phyloP scores from a whole-genome alignment of 1,140 invertebrate genomes.

The Marisa cornuarietis region DNA sequence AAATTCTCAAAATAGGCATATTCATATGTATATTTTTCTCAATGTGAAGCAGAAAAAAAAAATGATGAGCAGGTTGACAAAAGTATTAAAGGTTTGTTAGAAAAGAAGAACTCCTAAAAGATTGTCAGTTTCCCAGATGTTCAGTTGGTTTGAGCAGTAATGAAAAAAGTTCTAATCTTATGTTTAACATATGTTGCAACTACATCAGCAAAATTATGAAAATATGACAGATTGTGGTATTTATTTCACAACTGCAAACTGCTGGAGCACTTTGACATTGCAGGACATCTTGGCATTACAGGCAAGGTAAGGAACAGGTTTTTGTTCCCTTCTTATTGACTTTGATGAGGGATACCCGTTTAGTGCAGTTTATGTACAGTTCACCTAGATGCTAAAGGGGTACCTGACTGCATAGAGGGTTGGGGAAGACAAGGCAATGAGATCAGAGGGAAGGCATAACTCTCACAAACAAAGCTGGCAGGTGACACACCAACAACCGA shows the following conservation, averaged over 20 bases:
- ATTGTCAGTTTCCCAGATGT: not conserved
- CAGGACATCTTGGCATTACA: not conserved
- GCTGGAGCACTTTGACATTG: conserved; percentile 1
- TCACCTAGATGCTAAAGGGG: too few relatives aligned
- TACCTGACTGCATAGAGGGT: not conserved
- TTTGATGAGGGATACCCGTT: not conserved
- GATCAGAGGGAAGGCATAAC: not conserved
- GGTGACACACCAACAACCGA: too few relatives aligned
- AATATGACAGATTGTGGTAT: not conserved
- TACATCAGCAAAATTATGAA: not conserved
- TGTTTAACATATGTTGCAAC: not conserved
- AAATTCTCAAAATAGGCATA: too few relatives aligned
- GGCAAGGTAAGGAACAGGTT: not conserved
- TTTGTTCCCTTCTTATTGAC: not conserved
- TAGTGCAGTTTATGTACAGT: not conserved
- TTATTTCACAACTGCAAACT: conserved; percentile 4
- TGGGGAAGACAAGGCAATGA: not conserved
- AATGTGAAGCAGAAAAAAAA: too few relatives aligned
- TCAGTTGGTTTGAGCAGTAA: not conserved
- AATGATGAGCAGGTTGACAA: too few relatives aligned
- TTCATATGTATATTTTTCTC: too few relatives aligned
- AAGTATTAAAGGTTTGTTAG: too few relatives aligned
- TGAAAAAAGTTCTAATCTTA: not conserved
- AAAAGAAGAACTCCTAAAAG: too few relatives aligned
- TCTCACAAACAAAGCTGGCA: too few relatives aligned